Evolutionary conservation across 2,113 vertebrate genomes (phyloP), one percentile per base, ranked within the genome.

Genomic region (Malurus melanocephalus): DNA sequence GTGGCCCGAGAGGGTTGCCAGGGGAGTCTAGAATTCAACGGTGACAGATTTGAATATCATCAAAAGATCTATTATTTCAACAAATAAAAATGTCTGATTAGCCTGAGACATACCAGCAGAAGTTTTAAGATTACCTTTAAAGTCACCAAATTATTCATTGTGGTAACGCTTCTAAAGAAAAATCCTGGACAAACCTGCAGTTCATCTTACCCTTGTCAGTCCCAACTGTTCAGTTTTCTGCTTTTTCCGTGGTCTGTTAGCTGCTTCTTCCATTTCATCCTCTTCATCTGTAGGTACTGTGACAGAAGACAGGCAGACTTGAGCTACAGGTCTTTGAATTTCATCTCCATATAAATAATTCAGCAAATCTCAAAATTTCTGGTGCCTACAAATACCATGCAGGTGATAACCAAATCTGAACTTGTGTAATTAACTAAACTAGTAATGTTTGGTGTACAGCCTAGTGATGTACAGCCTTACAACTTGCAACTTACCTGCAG

Each of bases 181-280:
- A 88, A 8, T 82, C 55, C 48, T 73, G 42, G 53, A 45, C 30
- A 79, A 83, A 77, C 5, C 13, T 26, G 38, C 27, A 81, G 42
- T n/a, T 85, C 35, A 42, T 80, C 95, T 96, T 94, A 99, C 99
- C 94, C 98, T 97, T 33, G 99, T 99, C 51, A 99, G 96, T 48
- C 99, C 99, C 52, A 99, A 62, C 85, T 99, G 98, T 62, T 99
- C 99, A 4, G 98, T 99, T 96, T 99, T 99, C 96, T 99, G 99
- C 80, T 99, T 99, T 95, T 99, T 99, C 89, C 98, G 96, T 38
- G 99, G 99, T 73, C 98, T 97, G 96, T 98, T 98, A 18, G 97
- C 94, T 19, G 95, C 89, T 85, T 99, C 99, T 67, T 99, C 98
- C 2, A 97, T 92, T 97, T 98, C 98, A 78, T 99, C 99, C 64